Evolutionary conservation across 2,797 vertebrate species (phyloP), one percentile per base, ranked within the genome.

Genomic region (Falco columbarius): DNA sequence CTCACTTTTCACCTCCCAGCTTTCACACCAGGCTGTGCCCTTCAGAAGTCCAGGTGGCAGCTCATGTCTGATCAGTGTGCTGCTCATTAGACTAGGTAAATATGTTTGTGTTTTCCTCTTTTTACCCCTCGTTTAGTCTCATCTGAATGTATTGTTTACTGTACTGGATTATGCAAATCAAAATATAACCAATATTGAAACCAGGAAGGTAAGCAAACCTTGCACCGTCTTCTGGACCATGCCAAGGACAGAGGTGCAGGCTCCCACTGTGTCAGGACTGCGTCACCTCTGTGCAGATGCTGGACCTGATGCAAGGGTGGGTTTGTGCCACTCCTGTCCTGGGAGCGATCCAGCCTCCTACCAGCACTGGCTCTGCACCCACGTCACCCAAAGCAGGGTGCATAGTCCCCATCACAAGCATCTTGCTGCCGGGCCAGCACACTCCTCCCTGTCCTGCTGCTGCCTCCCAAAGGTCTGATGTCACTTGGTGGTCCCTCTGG

Each of bases 161-260:
- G 36, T 79, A 34, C 76, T 22, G 66, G 89, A 95, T 96, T 95
- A 93, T 91, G 90, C 80, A 95, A 96, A 96, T 91, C 62, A 46
- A 68, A 90, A 58, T 17, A 34, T 38, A 91, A 58, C 23, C 65
- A 47, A 16, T 14, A 34, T 1, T 18, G 67, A 62, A 72, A 80
- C 19, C 17, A 27, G 71, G 68, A 77, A 79, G 55, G 66, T 55
- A 79, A 95, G 51, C 80, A 79, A 86, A 90, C 51, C 63, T 68
- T 10, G 7, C 10, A 6, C 66, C 66, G 30, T 61, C 75, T 29
- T 58, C 73, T 63, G 58, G 62, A 32, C 52, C 29, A 2, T 51
- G 80, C 38, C 86, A 73, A 93, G 86, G 66, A 36, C 61, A 26
- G 16, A 42, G 24, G 6, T 4, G 13, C 42, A 29, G 56, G 52